Evolutionary conservation across 2,113 vertebrate species (phyloP).

Genomic region (Fregata magnificens): DNA sequence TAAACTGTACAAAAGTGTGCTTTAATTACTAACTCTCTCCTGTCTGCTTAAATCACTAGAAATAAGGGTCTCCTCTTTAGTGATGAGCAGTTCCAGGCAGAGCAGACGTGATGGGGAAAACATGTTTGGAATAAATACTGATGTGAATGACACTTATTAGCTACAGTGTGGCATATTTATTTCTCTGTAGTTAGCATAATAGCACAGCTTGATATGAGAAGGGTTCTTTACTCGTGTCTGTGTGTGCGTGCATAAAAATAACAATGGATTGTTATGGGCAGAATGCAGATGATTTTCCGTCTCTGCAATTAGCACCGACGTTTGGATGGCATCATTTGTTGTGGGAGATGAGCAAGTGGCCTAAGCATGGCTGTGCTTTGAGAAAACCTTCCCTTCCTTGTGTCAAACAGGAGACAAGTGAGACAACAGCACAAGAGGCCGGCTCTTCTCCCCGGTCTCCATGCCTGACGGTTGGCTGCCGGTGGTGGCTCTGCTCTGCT

Average conservation of each 20-base stretch:
- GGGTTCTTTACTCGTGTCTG: background rate
- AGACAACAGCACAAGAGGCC: background rate
- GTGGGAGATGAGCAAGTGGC: background rate
- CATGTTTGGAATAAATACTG: conserved; percentile 62
- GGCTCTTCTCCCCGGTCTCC: rapidly evolving
- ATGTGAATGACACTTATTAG: conserved; percentile 59
- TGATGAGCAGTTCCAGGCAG: conserved; percentile 24
- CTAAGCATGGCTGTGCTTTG: background rate
- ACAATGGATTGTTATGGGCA: background rate
- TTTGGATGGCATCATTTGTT: background rate
- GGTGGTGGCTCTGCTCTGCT: rapidly evolving
- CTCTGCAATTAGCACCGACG: background rate
- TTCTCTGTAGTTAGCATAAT: conserved; percentile 52
- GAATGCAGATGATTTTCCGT: background rate
- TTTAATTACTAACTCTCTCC: conserved; percentile 45
- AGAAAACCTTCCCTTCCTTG: background rate
- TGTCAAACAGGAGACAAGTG: background rate
- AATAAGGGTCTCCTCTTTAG: conserved; percentile 40
- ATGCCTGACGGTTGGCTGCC: rapidly evolving
- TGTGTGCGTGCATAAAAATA: background rate
- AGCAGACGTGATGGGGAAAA: conserved; percentile 35
- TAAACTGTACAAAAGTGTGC: conserved; percentile 39
- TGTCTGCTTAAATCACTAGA: conserved; percentile 32
- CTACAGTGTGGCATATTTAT: conserved; percentile 36
- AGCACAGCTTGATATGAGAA: conserved; percentile 24